These are phyloP conservation scores for Nyleta sp. DNA, from an alignment of 2,888 invertebrate species.

Conservation along the genomic window DNA sequence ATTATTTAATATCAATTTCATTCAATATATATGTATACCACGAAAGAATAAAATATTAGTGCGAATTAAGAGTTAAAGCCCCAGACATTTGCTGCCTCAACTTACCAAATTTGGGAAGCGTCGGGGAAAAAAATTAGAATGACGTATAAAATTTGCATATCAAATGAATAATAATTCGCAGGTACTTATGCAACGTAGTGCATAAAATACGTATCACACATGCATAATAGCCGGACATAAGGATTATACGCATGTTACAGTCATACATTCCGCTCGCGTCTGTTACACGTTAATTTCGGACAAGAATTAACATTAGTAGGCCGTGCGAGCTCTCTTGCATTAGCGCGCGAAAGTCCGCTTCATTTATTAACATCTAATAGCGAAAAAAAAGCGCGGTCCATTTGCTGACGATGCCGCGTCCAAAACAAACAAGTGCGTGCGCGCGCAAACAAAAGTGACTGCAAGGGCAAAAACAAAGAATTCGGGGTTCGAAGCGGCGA, in stretches of 20 bases:
- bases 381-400: too few relatives aligned
- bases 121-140: not conserved
- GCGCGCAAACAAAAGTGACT: too few relatives aligned
- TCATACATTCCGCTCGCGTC: slow-evolving; percentile 26
- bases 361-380: too few relatives aligned
- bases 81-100: slow-evolving; percentile 16
- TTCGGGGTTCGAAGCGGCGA: slow-evolving; percentile 2
- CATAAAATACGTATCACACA: slow-evolving; percentile 43
- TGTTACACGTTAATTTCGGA: slow-evolving; percentile 40
- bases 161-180: slow-evolving; percentile 50
- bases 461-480: not conserved
- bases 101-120: slow-evolving; percentile 20
- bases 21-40: too few relatives aligned
- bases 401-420: too few relatives aligned
- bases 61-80: slow-evolving; percentile 19
- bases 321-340: too few relatives aligned
- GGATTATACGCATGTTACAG: slow-evolving; percentile 45
- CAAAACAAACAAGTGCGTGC: too few relatives aligned
- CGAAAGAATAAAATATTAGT: too few relatives aligned
- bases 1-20: too few relatives aligned
- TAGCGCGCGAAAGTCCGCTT: too few relatives aligned
- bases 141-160: slow-evolving; percentile 27
- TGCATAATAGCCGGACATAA: slow-evolving; percentile 46
- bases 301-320: slow-evolving; percentile 31
- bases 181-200: slow-evolving; percentile 43